Conservation (phyloP, 2,797 vertebrate genomes). For the Apogon talboti region DNA sequence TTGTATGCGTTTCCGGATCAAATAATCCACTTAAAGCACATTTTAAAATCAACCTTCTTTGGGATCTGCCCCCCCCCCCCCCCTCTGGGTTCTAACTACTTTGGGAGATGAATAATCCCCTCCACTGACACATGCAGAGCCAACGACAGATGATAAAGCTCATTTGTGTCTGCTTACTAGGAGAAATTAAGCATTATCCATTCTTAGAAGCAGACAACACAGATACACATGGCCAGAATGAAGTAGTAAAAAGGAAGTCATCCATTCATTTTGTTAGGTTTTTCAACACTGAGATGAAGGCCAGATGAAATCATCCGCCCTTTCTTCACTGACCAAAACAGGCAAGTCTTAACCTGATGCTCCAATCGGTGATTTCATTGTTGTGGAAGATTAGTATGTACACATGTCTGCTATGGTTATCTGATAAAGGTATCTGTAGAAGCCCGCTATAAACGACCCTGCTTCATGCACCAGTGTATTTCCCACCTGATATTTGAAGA, state of each 20-base stretch:
- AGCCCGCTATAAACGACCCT: not conserved
- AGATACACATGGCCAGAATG: slow-evolving; percentile 36
- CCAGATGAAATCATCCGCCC: slow-evolving; percentile 9
- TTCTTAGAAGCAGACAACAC: slow-evolving; percentile 48
- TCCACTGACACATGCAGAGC: slow-evolving; percentile 66
- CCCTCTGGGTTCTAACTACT: slow-evolving; percentile 32
- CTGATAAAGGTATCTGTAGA: not conserved
- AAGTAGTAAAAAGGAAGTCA: slow-evolving; percentile 6
- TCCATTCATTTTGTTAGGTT: slow-evolving; percentile 15
- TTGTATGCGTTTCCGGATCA: too few relatives aligned
- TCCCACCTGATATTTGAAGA: not conserved
- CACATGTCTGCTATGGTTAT: slow-evolving; percentile 8
- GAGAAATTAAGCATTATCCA: slow-evolving; percentile 76
- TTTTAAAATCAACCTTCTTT: not conserved
- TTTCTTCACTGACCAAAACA: slow-evolving; percentile 21
- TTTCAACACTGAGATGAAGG: slow-evolving; percentile 11
- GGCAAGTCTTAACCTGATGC: slow-evolving; percentile 30
- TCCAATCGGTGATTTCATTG: not conserved
- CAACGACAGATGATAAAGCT: slow-evolving; percentile 77
- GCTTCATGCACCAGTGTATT: not conserved
- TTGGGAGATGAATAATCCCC: slow-evolving; percentile 67
- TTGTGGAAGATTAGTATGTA: slow-evolving; percentile 7
- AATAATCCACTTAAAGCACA: not conserved
- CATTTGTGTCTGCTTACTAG: slow-evolving; percentile 80
- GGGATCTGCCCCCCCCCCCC: slow-evolving; percentile 2